A percentile compares a stretch with the other conserved stretches of the same genome.
Evolutionary conservation across 2,797 vertebrate genomes (phyloP).

Genomic region (Gymnoscopelus braueri): DNA sequence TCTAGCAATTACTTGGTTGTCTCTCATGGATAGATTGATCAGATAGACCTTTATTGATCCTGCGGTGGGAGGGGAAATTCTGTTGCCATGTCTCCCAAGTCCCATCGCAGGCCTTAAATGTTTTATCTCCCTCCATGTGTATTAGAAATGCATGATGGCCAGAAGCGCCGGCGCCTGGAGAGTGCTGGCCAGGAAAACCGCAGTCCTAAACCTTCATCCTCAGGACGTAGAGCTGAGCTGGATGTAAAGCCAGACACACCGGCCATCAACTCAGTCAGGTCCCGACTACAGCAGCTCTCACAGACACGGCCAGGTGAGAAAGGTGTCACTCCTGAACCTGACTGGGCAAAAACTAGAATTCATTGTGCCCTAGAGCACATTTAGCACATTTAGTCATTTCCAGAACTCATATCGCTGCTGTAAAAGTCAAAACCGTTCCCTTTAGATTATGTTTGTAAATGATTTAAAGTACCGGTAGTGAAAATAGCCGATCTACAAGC

Average conservation of each 20-base stretch:
- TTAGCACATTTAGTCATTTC: too few species aligned
- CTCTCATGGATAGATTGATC: too few species aligned
- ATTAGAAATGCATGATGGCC: conserved; percentile 62
- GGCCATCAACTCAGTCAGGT: conserved; percentile 67
- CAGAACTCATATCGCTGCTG: too few species aligned
- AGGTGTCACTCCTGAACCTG: not conserved
- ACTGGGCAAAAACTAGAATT: not conserved
- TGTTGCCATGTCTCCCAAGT: too few species aligned
- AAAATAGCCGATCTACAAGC: too few species aligned
- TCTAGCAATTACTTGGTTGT: too few species aligned
- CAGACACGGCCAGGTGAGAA: conserved; percentile 71
- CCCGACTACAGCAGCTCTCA: conserved; percentile 71
- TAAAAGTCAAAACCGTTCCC: too few species aligned
- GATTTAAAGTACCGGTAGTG: too few species aligned
- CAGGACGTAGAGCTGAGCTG: conserved; percentile 48
- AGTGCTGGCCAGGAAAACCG: conserved; percentile 69
- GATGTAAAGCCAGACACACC: conserved; percentile 76
- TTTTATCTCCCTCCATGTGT: not conserved
- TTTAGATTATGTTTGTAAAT: too few species aligned
- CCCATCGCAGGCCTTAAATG: too few species aligned
- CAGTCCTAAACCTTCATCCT: conserved; percentile 52
- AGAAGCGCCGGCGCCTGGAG: conserved; percentile 76
- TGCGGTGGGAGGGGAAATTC: too few species aligned
- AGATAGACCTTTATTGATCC: too few species aligned
- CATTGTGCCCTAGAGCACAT: not conserved